Conservation (phyloP, 2,113 vertebrate genomes). For the Poecilia latipinna region DNA sequence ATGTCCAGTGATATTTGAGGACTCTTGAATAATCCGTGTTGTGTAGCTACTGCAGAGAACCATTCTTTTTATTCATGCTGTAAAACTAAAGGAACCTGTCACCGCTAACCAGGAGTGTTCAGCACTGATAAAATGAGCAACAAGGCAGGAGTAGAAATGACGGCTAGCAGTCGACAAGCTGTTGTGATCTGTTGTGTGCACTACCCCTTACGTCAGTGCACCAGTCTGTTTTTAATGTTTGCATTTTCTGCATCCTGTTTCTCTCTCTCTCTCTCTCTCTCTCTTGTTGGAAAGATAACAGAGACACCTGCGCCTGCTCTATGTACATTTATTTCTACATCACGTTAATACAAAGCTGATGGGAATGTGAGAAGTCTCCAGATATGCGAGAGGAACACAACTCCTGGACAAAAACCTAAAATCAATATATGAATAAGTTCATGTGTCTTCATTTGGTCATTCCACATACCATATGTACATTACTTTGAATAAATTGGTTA, state of each 20-base stretch:
- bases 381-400: constrained; percentile 37
- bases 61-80: background rate
- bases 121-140: background rate
- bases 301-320: constrained; percentile 61
- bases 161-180: background rate
- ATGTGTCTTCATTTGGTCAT: constrained; percentile 64
- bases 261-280: constrained; percentile 26
- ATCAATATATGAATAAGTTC: constrained; percentile 57
- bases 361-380: constrained; percentile 60
- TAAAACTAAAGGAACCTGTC: background rate
- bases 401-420: constrained; percentile 49
- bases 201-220: constrained; percentile 8
- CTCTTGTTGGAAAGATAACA: constrained; percentile 35
- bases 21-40: constrained; percentile 4
- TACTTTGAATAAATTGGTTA: constrained; percentile 37
- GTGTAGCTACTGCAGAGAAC: background rate
- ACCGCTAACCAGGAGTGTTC: background rate
- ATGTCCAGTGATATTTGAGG: constrained; percentile 3
- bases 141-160: background rate
- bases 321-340: constrained; percentile 72
- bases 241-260: constrained; percentile 22
- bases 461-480: constrained; percentile 59
- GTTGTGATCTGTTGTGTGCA: constrained; percentile 15
- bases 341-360: constrained; percentile 57
- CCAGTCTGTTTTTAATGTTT: background rate